These are phyloP conservation scores for Hemichromis elongatus DNA, from an alignment of 2,113 vertebrate species.

Conservation along the genomic window DNA sequence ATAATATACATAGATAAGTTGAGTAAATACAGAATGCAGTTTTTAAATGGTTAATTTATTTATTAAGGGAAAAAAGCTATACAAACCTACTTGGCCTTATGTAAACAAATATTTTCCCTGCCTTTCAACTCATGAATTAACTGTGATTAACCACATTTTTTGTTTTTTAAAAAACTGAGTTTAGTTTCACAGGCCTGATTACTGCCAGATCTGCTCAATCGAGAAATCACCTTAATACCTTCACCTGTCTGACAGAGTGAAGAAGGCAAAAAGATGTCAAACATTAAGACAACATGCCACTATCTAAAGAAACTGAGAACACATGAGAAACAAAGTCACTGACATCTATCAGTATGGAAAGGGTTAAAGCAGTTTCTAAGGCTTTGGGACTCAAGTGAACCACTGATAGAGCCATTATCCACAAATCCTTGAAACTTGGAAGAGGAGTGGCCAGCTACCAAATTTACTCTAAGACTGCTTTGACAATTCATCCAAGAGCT, in stretches of 20 bases:
- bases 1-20: background rate
- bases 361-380: too few relatives aligned
- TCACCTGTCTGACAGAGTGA: too few relatives aligned
- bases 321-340: too few relatives aligned
- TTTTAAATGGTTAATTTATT: background rate
- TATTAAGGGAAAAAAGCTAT: background rate
- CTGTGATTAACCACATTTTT: background rate
- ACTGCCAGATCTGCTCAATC: too few relatives aligned
- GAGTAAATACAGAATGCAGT: background rate
- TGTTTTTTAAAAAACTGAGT: background rate
- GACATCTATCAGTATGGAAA: too few relatives aligned
- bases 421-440: background rate
- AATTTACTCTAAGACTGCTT: background rate
- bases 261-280: too few relatives aligned
- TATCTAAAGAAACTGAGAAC: too few relatives aligned
- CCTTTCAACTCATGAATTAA: background rate
- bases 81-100: background rate
- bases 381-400: too few relatives aligned
- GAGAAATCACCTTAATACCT: too few relatives aligned
- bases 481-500: background rate
- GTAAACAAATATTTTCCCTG: background rate
- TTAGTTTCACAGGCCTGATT: background rate
- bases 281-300: too few relatives aligned
- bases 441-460: background rate
- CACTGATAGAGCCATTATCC: background rate